Conservation (phyloP, 1,140 invertebrate genomes). For the Platorchestia sp. region DNA sequence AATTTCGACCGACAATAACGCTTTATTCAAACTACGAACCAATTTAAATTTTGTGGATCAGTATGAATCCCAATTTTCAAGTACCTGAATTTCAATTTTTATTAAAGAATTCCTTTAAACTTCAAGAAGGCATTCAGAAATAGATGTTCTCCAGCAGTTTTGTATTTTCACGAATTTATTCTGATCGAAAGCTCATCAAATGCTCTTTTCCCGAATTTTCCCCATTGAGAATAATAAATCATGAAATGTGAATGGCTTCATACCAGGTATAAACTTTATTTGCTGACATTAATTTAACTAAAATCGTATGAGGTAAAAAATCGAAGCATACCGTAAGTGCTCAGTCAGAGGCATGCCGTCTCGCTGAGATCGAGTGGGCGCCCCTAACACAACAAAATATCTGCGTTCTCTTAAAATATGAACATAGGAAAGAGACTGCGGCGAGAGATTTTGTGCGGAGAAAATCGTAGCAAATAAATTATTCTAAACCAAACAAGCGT, state of each 20-base stretch:
- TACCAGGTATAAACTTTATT: too few species aligned
- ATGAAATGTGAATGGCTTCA: background rate
- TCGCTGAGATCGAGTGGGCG: too few species aligned
- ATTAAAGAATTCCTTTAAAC: too few species aligned
- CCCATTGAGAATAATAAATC: background rate
- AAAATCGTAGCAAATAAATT: background rate
- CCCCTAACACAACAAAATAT: too few species aligned
- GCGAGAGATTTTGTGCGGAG: background rate
- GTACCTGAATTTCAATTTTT: background rate
- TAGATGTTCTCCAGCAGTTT: background rate
- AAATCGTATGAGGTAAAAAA: too few species aligned
- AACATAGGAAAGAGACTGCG: background rate
- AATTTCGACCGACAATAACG: too few species aligned
- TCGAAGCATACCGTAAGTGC: too few species aligned
- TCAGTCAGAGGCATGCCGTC: too few species aligned
- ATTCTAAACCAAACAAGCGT: background rate
- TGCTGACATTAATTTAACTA: too few species aligned
- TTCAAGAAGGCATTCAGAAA: background rate
- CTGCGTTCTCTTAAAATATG: background rate
- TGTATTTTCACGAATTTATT: background rate
- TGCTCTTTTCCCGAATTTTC: background rate
- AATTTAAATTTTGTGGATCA: background rate
- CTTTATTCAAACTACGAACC: background rate
- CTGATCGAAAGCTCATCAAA: background rate
- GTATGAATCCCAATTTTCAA: background rate